These are phyloP conservation scores for Rhagonycha fulva DNA, from an alignment of 2,888 invertebrate genomes.

Conservation along the genomic window DNA sequence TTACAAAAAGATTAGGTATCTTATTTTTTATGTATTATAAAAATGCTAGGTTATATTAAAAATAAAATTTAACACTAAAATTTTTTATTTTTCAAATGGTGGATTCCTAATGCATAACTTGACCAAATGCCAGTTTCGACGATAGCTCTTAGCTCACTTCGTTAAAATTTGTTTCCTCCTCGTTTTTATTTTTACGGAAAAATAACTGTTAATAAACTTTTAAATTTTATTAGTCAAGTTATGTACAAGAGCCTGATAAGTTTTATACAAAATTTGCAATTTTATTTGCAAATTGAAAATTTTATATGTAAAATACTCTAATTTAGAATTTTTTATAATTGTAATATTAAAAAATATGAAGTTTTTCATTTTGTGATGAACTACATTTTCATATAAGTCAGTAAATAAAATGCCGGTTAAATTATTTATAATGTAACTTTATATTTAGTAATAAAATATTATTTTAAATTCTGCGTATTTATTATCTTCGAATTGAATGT, in stretches of 20 bases:
- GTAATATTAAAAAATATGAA: background rate
- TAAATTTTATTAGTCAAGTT: background rate
- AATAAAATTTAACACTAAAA: background rate
- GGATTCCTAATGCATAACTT: background rate
- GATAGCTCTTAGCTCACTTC: background rate
- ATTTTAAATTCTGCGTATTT: background rate
- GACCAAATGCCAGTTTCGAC: background rate
- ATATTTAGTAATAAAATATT: constrained; percentile 3
- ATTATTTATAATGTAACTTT: background rate
- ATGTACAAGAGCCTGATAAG: background rate
- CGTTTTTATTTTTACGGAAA: background rate
- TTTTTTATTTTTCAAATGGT: background rate
- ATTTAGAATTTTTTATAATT: background rate
- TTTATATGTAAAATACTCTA: background rate
- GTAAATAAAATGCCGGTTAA: background rate
- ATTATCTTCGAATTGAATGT: background rate
- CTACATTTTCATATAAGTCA: background rate
- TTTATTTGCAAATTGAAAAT: background rate
- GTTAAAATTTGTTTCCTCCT: background rate
- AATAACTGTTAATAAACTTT: background rate
- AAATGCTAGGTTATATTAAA: background rate
- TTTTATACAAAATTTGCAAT: background rate
- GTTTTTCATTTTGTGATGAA: background rate
- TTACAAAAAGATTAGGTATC: background rate
- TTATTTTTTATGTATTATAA: background rate